Base-by-base conservation (phyloP, 2,888 invertebrate species). In the Drosophila vallismaia region DNA sequence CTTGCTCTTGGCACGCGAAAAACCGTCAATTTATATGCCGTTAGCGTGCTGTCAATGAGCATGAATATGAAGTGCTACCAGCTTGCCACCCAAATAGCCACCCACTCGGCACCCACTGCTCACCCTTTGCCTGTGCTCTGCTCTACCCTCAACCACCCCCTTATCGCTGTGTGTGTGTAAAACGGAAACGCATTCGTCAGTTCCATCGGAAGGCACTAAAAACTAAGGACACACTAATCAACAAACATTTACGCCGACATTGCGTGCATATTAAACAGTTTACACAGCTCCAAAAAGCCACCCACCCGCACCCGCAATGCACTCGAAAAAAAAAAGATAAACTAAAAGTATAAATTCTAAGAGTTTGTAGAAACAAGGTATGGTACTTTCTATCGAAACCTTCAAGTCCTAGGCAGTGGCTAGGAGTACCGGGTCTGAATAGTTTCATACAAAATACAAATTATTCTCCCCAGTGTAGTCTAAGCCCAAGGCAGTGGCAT, bases 1-100 rank as follows among this genome's bases (percentile, higher is more conserved):
- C 49, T 29, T 24, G 33, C 44, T 29, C n/a, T 33, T 40, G 50
- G 67, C 74, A 77, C 71, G 57, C 71, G 77, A 77, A 71, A 69
- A 75, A 75, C 85, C 86, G 86, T 77, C 85, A 88, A 85, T 85
- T 88, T 86, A 88, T 84, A 88, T 85, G 85, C 85, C 88, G 88
- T 88, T 81, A 81, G 88, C 86, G 86, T 84, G 81, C 84, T 83
- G 88, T 86, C 88, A 88, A 84, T 84, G 84, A 83, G 86, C 86
- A 78, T 75, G 84, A 80, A 84, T 83, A 83, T 80, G 81, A 80
- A 86, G 84, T 75, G 84, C 73, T 52, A 53, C 55, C 54, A 46
- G 12, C 49, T 31, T 29, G 24, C 14, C 40, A 31, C 26, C 36
- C 44, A 31, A 42, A 40, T 10, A 29, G 6, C 44, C 46, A 29